Evolutionary conservation across 2,113 vertebrate species (phyloP).

Genomic region (Dicaeum eximium): DNA sequence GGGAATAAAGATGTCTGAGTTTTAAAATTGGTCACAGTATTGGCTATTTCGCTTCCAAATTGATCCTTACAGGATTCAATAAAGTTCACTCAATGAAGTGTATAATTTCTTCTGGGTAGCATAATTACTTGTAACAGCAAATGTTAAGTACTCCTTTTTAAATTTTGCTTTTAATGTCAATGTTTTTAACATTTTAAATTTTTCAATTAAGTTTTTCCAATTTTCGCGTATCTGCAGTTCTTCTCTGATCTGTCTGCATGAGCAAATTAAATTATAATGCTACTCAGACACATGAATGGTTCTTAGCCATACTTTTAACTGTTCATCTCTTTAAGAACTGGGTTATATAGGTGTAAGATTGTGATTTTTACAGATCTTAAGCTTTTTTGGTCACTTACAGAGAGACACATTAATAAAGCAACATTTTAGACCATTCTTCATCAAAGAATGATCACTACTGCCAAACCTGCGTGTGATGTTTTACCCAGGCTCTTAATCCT

Average conservation of each 20-base stretch:
- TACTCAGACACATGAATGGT: background rate
- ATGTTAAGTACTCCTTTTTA: background rate
- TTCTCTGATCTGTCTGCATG: background rate
- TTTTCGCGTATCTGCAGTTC: background rate
- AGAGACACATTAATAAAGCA: background rate
- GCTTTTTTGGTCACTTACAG: background rate
- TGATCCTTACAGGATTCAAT: background rate
- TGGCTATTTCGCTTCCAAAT: background rate
- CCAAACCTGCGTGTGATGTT: background rate
- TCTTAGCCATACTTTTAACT: background rate
- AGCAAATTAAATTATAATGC: background rate
- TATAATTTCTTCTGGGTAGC: background rate
- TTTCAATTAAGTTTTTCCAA: background rate
- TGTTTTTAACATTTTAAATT: background rate
- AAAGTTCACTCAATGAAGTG: background rate
- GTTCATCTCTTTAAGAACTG: background rate
- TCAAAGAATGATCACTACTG: background rate
- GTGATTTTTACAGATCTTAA: background rate
- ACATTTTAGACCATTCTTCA: background rate
- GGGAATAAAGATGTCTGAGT: background rate
- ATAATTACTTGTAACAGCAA: background rate
- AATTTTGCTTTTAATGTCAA: background rate
- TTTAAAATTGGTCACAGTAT: background rate
- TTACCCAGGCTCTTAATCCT: background rate
- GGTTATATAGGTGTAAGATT: background rate